These are phyloP conservation scores for Lasioglossum oenotherae DNA, from an alignment of 2,888 invertebrate species.

Conservation along the genomic window DNA sequence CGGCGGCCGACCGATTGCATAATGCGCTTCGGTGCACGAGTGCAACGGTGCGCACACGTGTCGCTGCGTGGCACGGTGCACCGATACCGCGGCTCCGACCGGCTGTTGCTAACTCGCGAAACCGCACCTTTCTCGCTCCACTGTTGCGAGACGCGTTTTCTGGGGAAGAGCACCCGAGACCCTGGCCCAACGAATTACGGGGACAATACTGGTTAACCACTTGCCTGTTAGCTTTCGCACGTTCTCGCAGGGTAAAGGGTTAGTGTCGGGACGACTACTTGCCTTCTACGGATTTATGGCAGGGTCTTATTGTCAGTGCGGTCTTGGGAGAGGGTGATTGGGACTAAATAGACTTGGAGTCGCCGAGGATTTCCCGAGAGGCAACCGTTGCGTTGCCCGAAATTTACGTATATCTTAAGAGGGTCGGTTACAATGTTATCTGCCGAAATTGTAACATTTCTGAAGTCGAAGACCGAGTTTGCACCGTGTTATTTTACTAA, in stretches of 20 bases:
- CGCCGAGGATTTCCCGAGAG: too few relatives aligned
- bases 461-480: too few relatives aligned
- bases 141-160: constrained; percentile 8
- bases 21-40: constrained; percentile 39
- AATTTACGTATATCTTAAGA: too few relatives aligned
- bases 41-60: constrained; percentile 51
- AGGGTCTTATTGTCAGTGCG: too few relatives aligned
- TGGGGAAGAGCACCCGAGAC: not conserved
- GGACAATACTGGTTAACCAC: not conserved
- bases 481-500: too few relatives aligned
- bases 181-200: not conserved
- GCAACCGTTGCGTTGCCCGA: too few relatives aligned
- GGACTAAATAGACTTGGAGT: too few relatives aligned
- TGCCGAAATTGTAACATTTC: too few relatives aligned
- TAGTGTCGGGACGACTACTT: not conserved
- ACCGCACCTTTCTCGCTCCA: constrained; percentile 39
- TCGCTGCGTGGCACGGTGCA: constrained; percentile 40
- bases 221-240: not conserved
- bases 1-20: constrained; percentile 55
- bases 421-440: too few relatives aligned
- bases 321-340: too few relatives aligned
- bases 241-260: too few relatives aligned
- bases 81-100: constrained; percentile 20
- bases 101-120: constrained; percentile 59
- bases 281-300: too few relatives aligned